phyloP scores from a whole-genome alignment of 2,888 invertebrate genomes.

The Diarsia mendica region DNA sequence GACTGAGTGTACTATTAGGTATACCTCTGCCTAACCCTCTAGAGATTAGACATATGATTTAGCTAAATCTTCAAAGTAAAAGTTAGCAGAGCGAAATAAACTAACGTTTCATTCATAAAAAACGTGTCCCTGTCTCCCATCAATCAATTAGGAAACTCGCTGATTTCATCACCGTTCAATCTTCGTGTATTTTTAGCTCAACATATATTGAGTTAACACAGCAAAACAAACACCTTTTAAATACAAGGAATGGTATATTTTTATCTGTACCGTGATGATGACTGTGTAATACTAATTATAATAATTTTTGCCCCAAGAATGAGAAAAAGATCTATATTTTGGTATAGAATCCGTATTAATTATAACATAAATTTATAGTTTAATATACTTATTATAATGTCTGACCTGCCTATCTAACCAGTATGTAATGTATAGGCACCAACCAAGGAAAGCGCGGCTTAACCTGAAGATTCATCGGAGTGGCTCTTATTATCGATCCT shows the following conservation, averaged over 20 bases:
- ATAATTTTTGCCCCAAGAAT: not conserved
- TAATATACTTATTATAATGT: no score
- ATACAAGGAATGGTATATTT: not conserved
- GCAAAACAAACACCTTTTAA: not conserved
- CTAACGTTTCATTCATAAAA: conserved; percentile 2
- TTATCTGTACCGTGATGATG: not conserved
- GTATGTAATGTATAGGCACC: no score
- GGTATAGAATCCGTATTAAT: no score
- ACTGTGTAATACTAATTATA: not conserved
- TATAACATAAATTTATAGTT: no score
- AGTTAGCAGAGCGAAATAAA: not conserved
- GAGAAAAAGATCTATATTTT: not conserved
- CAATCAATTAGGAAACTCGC: conserved; percentile 50
- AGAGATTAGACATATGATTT: no score
- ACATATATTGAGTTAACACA: not conserved
- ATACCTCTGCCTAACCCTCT: no score
- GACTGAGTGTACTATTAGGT: no score
- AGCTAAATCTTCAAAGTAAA: not conserved
- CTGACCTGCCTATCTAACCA: no score
- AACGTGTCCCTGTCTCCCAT: conserved; percentile 19
- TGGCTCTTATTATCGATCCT: no score
- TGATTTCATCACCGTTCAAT: conserved; percentile 41
- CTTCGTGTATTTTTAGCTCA: conserved; percentile 33
- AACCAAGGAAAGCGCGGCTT: no score
- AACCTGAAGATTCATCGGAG: no score